Evolutionary conservation across 2,797 vertebrate species (phyloP), one percentile per base, ranked within the genome.

Genomic region (Mormyrus proboscirostris): DNA sequence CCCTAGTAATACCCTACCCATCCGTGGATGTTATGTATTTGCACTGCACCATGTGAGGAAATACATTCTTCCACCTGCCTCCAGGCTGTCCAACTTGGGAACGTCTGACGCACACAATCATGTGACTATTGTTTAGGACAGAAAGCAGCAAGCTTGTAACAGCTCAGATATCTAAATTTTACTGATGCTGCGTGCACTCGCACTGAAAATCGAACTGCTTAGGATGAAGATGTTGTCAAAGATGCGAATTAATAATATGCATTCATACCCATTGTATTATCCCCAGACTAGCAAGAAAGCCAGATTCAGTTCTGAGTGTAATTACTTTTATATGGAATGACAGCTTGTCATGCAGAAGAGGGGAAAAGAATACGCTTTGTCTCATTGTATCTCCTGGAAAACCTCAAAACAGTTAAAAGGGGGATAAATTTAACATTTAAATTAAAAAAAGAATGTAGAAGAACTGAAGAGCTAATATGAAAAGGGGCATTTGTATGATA

Each of bases 241-340:
- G 49, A 86, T 86, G 53, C 84, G 12, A 53, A 86, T 16, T 33
- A 86, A 53, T 29, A 86, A 49, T 51, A 53, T 86, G 84, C 84
- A 51, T 86, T 53, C 84, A 53, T 51, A 55, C 14, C 49, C n/a
- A 86, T 82, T 82, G 76, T 82, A 82, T 82, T 82, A 47, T 79
- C 76, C 76, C 4, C 76, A 44, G 76, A 47, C 76, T 82, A 82
- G 76, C 41, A 82, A 47, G 76, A 8, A 44, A 82, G 16, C 49
- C 49, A 33, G 50, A 33, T 57, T 38, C 51, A 41, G 51, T 87
- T 87, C 33, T 57, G 51, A 87, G 59, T 87, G 53, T 87, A 55
- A 87, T 87, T 87, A 87, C 53, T 87, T 87, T 57, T 55, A 38
- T 38, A 38, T 33, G 85, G 51, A 87, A 87, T 87, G 84, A 86